These are phyloP conservation scores for Hapalemur alaotrensis DNA, from an alignment of 2,797 vertebrate genomes.

Conservation along the genomic window DNA sequence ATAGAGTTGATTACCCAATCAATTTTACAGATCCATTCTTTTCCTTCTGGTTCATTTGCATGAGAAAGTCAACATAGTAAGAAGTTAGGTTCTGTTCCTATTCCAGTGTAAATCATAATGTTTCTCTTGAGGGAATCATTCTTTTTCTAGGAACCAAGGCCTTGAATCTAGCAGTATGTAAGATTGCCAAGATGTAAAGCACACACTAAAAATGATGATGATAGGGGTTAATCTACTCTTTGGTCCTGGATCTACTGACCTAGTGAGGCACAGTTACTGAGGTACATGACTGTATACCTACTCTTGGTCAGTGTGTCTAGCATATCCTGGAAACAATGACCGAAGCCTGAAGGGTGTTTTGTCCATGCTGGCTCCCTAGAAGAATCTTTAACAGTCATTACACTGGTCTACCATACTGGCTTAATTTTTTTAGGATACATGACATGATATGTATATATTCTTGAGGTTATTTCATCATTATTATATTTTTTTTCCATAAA, in stretches of 20 bases:
- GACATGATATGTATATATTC: neutral
- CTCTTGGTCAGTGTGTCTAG: too few relatives aligned
- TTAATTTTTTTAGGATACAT: neutral
- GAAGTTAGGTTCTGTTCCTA: neutral
- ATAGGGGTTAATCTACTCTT: neutral
- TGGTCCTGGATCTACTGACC: neutral
- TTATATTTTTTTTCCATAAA: neutral
- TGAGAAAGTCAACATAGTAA: neutral
- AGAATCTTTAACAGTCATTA: neutral
- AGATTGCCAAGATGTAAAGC: neutral
- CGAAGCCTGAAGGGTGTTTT: neutral
- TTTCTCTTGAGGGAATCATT: neutral
- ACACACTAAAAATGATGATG: neutral
- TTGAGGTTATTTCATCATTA: neutral
- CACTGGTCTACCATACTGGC: neutral
- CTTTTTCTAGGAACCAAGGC: neutral
- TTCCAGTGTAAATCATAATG: neutral
- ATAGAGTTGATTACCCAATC: neutral
- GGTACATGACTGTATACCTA: neutral
- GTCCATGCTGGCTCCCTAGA: neutral
- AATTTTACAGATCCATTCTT: neutral
- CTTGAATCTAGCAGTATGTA: neutral
- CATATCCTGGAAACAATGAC: neutral
- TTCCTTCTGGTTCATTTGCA: neutral
- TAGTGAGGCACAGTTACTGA: neutral